phyloP scores from a whole-genome alignment of 1,140 invertebrate genomes.

The Acyrthosiphon pisum region DNA sequence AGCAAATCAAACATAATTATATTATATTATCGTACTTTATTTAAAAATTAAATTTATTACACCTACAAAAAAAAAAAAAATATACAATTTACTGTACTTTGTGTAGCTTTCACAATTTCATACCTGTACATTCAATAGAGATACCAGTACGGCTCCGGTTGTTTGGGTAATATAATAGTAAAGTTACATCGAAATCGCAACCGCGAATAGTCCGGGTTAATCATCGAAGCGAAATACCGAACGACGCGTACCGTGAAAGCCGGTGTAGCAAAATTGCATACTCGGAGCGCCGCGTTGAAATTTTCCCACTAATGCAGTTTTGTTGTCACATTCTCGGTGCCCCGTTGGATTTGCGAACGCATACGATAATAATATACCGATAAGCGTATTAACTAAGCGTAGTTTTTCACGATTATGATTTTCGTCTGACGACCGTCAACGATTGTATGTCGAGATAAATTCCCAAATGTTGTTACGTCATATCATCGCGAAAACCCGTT shows the following conservation, averaged over 20 bases:
- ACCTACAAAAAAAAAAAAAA: too few species aligned
- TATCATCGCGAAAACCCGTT: background rate
- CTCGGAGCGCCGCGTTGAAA: background rate
- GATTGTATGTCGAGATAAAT: background rate
- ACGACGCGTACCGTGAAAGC: too few species aligned
- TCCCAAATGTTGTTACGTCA: background rate
- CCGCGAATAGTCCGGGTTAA: background rate
- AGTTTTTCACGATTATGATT: background rate
- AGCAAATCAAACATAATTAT: background rate
- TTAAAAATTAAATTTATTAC: background rate
- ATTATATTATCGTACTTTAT: background rate
- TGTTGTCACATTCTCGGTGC: background rate
- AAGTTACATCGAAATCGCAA: background rate
- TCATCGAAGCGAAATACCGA: background rate
- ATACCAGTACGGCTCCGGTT: background rate
- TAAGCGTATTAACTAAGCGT: background rate
- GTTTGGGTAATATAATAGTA: background rate
- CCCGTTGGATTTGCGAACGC: background rate
- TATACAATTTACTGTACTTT: background rate
- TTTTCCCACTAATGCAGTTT: background rate
- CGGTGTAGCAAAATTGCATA: conserved; percentile 28
- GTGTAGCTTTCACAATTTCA: background rate
- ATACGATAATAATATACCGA: too few species aligned
- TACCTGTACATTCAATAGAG: background rate
- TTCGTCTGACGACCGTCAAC: background rate